These are phyloP conservation scores for Labeo calbasu DNA, from an alignment of 2,797 vertebrate species.

Conservation along the genomic window DNA sequence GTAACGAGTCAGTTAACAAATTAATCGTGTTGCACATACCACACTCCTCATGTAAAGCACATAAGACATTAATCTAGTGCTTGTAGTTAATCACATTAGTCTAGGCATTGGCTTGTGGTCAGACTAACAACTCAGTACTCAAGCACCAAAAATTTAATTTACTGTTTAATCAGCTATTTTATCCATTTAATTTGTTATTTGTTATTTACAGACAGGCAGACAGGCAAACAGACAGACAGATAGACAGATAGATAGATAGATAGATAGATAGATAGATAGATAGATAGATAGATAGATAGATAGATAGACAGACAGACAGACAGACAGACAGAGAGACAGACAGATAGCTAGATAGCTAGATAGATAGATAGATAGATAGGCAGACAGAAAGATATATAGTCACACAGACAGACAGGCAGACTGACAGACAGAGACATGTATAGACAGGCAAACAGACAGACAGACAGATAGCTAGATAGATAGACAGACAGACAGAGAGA, in stretches of 20 bases:
- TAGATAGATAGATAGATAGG: background rate
- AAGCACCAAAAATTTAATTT: background rate
- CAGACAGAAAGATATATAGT: rapidly evolving
- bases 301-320: too few species aligned
- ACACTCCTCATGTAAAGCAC: background rate
- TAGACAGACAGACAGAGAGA: background rate
- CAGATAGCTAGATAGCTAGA: background rate
- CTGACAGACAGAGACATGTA: background rate
- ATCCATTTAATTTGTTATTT: too few species aligned
- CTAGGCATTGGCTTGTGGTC: background rate
- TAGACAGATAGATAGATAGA: background rate
- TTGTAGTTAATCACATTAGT: too few species aligned
- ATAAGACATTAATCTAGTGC: background rate
- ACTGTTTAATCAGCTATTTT: background rate
- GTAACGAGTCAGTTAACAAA: background rate
- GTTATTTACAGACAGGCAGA: background rate
- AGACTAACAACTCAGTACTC: background rate
- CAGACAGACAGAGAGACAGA: too few species aligned
- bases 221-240: background rate
- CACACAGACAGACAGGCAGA: background rate
- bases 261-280: too few species aligned
- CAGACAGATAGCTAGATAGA: background rate
- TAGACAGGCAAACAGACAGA: background rate
- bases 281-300: too few species aligned
- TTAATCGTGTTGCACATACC: background rate